These are phyloP conservation scores for Luehdorfia chinensis DNA, from an alignment of 1,140 invertebrate genomes.

Conservation along the genomic window DNA sequence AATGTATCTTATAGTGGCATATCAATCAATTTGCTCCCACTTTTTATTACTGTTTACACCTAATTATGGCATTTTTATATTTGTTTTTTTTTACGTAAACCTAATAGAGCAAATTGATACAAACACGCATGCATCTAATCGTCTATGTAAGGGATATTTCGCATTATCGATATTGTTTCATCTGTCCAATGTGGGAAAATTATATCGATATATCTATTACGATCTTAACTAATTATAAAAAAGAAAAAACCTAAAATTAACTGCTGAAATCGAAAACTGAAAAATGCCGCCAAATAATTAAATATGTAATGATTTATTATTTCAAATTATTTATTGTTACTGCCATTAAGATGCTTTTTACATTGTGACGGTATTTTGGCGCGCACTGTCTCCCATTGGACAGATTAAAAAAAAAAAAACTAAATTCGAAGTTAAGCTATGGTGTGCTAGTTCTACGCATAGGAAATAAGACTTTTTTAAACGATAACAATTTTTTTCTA, in stretches of 20 bases:
- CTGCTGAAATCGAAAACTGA: no score
- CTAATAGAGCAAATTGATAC: slow-evolving; percentile 24
- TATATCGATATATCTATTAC: no score
- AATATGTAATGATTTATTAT: no score
- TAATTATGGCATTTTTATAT: slow-evolving; percentile 8
- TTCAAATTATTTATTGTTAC: no score
- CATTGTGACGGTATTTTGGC: no score
- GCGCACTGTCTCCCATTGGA: slow-evolving; percentile 31
- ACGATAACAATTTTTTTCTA: slow-evolving; percentile 66
- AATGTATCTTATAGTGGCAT: slow-evolving; percentile 3
- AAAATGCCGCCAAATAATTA: no score
- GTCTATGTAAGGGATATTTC: slow-evolving; percentile 49
- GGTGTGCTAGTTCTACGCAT: slow-evolving; percentile 66
- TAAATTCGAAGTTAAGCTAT: slow-evolving; percentile 44
- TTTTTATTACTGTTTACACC: slow-evolving; percentile 18
- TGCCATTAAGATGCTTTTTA: no score
- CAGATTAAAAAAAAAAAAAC: slow-evolving; percentile 44
- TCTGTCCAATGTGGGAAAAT: slow-evolving; percentile 27
- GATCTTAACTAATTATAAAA: no score
- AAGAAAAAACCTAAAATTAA: no score
- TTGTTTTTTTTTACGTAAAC: slow-evolving; percentile 19
- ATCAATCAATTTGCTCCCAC: slow-evolving; percentile 13
- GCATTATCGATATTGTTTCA: slow-evolving; percentile 38
- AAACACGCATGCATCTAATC: slow-evolving; percentile 48
- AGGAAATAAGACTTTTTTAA: slow-evolving; percentile 72